Conservation (phyloP, 35 echinoderm and acorn worm species). For the Apostichopus californicus region DNA sequence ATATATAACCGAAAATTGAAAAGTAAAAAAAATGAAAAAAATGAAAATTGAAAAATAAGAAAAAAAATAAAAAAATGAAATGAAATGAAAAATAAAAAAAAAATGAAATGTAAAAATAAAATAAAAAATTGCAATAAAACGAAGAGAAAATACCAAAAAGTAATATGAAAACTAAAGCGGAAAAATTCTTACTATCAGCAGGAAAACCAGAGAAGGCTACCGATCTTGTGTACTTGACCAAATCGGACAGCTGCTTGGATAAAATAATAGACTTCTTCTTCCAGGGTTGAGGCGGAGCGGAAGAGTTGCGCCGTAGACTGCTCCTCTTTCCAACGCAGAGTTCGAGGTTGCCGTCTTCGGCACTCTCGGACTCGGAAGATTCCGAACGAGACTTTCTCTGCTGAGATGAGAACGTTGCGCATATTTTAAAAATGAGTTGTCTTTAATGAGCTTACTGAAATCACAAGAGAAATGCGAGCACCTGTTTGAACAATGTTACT, state of each 20-base stretch:
- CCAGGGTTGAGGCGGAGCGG: conserved; percentile 13
- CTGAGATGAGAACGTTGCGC: no score
- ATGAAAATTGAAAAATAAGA: background rate
- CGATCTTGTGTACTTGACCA: conserved; percentile 89
- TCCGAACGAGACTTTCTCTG: conserved; percentile 76
- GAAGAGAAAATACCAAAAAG: no score
- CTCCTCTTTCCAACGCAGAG: conserved; percentile 31
- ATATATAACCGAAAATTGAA: no score
- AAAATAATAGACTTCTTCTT: conserved; percentile 82
- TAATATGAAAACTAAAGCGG: no score
- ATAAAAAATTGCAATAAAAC: no score
- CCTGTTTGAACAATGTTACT: no score
- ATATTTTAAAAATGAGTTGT: no score
- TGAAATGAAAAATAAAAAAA: no score
- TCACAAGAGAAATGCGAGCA: no score
- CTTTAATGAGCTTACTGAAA: no score
- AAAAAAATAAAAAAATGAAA: no score
- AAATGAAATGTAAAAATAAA: no score
- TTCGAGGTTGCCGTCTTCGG: conserved; percentile 25
- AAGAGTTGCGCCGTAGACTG: conserved; percentile 19
- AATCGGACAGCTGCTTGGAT: conserved; percentile 78
- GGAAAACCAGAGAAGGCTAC: conserved; percentile 84
- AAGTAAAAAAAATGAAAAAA: background rate
- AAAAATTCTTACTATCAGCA: conserved; percentile 53
- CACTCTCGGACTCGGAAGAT: conserved; percentile 68